Percentiles rank a stretch among this genome's conserved stretches.
Conservation (phyloP, 2,113 vertebrate species). For the Phaethornis superciliosus region DNA sequence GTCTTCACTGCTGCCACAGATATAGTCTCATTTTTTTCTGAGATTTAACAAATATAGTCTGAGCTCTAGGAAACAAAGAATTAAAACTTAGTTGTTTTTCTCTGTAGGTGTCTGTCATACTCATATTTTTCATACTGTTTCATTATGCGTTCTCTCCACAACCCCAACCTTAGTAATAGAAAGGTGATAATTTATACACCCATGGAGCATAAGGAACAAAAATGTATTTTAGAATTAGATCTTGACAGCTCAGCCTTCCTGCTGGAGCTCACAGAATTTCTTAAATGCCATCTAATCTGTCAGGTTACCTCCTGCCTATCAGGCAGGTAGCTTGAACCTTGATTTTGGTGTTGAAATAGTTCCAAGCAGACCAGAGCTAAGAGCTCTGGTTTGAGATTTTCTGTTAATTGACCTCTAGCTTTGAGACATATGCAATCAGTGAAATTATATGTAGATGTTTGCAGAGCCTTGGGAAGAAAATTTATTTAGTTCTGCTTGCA, state of each 20-base stretch:
- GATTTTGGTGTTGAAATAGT: background rate
- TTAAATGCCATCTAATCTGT: background rate
- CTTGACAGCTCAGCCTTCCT: background rate
- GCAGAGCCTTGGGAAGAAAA: background rate
- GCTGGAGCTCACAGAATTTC: background rate
- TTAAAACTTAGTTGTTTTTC: background rate
- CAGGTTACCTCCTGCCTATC: background rate
- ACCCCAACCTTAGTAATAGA: background rate
- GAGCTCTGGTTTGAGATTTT: background rate
- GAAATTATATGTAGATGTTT: conserved; percentile 13
- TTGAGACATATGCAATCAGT: background rate
- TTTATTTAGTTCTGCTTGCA: conserved; percentile 12
- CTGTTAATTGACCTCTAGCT: background rate
- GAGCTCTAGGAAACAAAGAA: background rate
- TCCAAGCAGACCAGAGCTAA: background rate
- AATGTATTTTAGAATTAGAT: background rate
- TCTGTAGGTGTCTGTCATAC: background rate
- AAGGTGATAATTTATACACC: background rate
- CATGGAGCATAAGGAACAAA: background rate
- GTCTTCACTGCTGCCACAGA: background rate
- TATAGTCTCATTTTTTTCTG: background rate
- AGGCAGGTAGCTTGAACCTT: background rate
- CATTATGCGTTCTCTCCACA: background rate
- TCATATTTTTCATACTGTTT: background rate
- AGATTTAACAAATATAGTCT: background rate